phyloP scores from a whole-genome alignment of 53 echinoderm and acorn worm genomes.

The Echinometra lucunter region DNA sequence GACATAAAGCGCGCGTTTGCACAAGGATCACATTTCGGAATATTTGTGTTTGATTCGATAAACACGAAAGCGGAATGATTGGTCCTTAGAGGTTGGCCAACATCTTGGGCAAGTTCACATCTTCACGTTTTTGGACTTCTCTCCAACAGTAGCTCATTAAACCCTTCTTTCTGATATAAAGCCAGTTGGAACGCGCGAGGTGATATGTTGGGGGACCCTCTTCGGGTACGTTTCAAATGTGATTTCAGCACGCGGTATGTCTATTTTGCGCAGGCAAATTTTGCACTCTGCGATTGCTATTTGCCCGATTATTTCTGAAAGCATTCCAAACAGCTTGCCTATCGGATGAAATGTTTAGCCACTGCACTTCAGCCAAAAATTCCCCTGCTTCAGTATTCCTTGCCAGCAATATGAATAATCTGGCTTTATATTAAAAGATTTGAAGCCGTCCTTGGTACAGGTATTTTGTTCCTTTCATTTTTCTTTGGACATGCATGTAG shows the following conservation, averaged over 20 bases:
- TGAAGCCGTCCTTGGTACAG: too few relatives aligned
- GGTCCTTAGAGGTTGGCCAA: not conserved
- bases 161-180: too few relatives aligned
- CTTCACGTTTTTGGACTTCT: not conserved
- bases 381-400: not conserved
- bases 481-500: too few relatives aligned
- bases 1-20: conserved; percentile 41
- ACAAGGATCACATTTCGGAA: not conserved
- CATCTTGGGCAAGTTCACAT: not conserved
- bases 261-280: conserved; percentile 6
- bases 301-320: not conserved
- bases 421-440: too few relatives aligned
- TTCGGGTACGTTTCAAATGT: not conserved
- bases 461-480: too few relatives aligned
- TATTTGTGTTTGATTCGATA: conserved; percentile 19
- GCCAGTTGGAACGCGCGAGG: not conserved
- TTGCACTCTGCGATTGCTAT: not conserved
- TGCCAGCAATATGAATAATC: not conserved
- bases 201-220: not conserved
- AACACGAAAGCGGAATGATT: conserved; percentile 47
- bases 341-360: not conserved
- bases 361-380: not conserved
- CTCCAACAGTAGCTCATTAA: not conserved
- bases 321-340: not conserved
- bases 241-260: conserved; percentile 3